Conservation (phyloP, 1,140 invertebrate species). For the Bombus confusus region DNA sequence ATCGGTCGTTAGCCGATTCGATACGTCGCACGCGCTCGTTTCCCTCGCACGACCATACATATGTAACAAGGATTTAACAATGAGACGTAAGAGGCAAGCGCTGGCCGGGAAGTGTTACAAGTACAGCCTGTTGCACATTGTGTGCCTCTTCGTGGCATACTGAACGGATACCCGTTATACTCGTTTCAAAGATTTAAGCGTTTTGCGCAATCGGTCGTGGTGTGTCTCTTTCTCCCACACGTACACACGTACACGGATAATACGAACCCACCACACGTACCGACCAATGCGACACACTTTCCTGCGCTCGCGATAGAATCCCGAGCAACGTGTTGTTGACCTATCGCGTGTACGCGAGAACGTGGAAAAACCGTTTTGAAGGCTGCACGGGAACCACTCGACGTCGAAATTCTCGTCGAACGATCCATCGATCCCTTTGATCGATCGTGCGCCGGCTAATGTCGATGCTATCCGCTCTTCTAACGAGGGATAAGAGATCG, state of each 20-base stretch:
- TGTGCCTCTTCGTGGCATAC: constrained; percentile 42
- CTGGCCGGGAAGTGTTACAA: constrained; percentile 40
- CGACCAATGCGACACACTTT: constrained; percentile 61
- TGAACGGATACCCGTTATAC: constrained; percentile 51
- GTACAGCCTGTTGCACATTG: constrained; percentile 36
- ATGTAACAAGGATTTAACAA: constrained; percentile 31
- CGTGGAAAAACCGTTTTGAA: constrained; percentile 31
- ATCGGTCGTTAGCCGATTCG: not conserved
- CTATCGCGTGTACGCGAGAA: constrained; percentile 38
- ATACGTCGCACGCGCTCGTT: not conserved
- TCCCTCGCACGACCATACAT: constrained; percentile 4
- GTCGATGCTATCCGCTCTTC: not conserved
- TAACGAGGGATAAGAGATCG: not conserved
- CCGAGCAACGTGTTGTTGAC: constrained; percentile 40
- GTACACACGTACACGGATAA: no score
- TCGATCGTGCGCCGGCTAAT: not conserved
- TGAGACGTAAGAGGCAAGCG: constrained; percentile 18
- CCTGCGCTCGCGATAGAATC: constrained; percentile 45
- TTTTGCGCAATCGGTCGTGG: constrained; percentile 56
- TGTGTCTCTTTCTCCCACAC: not conserved
- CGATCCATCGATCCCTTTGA: not conserved
- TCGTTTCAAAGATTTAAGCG: constrained; percentile 58
- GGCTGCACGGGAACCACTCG: not conserved
- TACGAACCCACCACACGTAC: not conserved
- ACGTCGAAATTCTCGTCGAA: constrained; percentile 1